Percentiles rank a stretch among this genome's conserved stretches.
Conservation (phyloP, 2,113 vertebrate genomes). For the Trachemys scripta region DNA sequence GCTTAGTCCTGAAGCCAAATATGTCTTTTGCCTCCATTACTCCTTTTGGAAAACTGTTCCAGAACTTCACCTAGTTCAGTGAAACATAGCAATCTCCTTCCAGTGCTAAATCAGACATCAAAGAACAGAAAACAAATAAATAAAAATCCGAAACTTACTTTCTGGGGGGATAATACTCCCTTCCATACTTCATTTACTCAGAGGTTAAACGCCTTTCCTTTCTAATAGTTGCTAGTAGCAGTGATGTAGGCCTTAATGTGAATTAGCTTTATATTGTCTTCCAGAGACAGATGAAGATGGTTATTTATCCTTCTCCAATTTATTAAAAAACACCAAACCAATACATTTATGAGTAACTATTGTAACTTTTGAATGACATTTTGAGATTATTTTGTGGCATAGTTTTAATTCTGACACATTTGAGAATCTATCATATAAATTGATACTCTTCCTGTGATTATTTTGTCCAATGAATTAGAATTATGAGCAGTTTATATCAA, state of each 20-base stretch:
- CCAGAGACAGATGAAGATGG: background rate
- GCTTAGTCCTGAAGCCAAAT: too few species aligned
- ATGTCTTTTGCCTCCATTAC: too few species aligned
- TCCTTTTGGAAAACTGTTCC: too few species aligned
- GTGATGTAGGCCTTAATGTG: background rate
- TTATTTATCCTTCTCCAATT: background rate
- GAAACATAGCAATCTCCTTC: background rate
- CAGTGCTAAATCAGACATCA: background rate
- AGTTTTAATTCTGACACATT: slow-evolving; percentile 4
- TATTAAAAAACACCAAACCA: background rate
- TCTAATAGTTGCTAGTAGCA: background rate
- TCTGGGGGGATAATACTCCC: background rate
- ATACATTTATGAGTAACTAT: background rate
- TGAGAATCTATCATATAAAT: background rate
- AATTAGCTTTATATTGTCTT: background rate
- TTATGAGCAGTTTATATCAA: background rate
- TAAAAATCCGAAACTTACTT: background rate
- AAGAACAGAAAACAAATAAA: slow-evolving; percentile 10
- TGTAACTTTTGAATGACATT: background rate
- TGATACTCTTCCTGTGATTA: background rate
- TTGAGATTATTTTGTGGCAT: background rate
- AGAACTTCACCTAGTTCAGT: background rate
- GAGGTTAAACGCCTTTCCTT: background rate
- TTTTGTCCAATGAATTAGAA: slow-evolving; percentile 14
- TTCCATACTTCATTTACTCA: background rate